Evolutionary conservation across 2,888 invertebrate species (phyloP).

Genomic region (Ophraella communa): DNA sequence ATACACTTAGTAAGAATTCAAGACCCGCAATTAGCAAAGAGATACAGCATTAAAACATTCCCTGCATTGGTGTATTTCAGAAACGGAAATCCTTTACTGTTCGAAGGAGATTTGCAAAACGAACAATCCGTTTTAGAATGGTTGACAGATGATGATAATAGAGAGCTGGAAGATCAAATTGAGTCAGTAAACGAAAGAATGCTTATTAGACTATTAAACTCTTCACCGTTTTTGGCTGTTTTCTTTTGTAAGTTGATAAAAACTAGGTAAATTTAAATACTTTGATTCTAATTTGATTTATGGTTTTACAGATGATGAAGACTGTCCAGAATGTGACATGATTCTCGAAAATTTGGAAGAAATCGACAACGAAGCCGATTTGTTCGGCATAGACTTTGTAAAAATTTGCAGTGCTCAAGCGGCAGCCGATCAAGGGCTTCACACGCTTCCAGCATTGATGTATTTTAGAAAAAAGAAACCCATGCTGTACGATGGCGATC

Average conservation of each 20-base stretch:
- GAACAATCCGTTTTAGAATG: constrained; percentile 91
- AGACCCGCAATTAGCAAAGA: constrained; percentile 82
- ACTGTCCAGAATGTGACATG: constrained; percentile 90
- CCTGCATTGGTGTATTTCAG: constrained; percentile 89
- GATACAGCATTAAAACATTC: constrained; percentile 91
- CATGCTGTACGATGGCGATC: constrained; percentile 87
- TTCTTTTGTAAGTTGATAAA: constrained; percentile 81
- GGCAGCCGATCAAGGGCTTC: constrained; percentile 80
- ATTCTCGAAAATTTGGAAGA: constrained; percentile 89
- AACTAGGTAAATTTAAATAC: not conserved
- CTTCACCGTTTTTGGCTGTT: constrained; percentile 87
- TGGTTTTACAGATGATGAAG: constrained; percentile 74
- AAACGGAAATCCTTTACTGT: constrained; percentile 87
- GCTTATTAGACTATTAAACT: constrained; percentile 82
- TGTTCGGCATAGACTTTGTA: constrained; percentile 93
- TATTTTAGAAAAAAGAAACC: constrained; percentile 84
- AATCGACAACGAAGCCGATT: constrained; percentile 94
- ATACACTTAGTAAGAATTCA: constrained; percentile 90
- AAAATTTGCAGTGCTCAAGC: constrained; percentile 86
- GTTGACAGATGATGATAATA: constrained; percentile 91
- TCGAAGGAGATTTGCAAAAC: constrained; percentile 91
- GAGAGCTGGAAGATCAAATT: constrained; percentile 92
- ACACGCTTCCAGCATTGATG: constrained; percentile 84
- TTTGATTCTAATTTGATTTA: not conserved
- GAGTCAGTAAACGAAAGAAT: constrained; percentile 91